Evolutionary conservation across 2,113 vertebrate species (phyloP), one percentile per base, ranked within the genome.

Genomic region (Alces alces): DNA sequence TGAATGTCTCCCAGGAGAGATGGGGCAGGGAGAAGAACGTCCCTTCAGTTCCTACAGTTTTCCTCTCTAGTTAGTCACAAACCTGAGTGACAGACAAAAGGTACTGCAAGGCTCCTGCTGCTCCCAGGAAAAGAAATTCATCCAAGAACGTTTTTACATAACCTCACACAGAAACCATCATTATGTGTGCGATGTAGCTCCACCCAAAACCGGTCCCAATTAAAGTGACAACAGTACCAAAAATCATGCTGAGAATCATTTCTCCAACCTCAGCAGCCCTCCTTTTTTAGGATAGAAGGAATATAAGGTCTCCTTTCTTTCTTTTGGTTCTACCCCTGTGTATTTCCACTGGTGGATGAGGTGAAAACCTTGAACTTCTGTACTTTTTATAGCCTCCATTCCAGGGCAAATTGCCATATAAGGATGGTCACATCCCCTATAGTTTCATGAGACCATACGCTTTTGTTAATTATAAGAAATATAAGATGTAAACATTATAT

Each of bases 1-100:
- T 96, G 79, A 95, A 93, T 47, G 1, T 57, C 36, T 95, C 96
- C 82, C 86, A 86, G 60, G 86, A 95, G 50, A 89, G 57, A 73
- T 89, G 86, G 36, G n/a, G 66, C 95, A 85, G 36, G 82, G 39
- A 95, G 58, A 96, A 89, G 70, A 80, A 33, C 21, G 27, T 83
- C 43, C 83, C 83, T 93, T 57, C 89, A 89, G 66, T 93, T 96
- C 50, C 58, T 95, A 36, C 39, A 87, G 50, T 91, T 88, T 97
- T 89, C 70, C 28, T 96, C 54, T 83, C 60, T 83, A 89, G 92
- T 95, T 96, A 92, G 64, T 52, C 80, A 84, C 73, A 91, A 97
- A 96, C 87, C 52, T 97, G 83, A 97, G 36, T 84, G 87, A 92
- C 92, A 95, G 54, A 82, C 80, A 61, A 95, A 85, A 61, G 43